Base-by-base conservation (phyloP, 1,140 invertebrate species). In the Hylaeus volcanicus region DNA sequence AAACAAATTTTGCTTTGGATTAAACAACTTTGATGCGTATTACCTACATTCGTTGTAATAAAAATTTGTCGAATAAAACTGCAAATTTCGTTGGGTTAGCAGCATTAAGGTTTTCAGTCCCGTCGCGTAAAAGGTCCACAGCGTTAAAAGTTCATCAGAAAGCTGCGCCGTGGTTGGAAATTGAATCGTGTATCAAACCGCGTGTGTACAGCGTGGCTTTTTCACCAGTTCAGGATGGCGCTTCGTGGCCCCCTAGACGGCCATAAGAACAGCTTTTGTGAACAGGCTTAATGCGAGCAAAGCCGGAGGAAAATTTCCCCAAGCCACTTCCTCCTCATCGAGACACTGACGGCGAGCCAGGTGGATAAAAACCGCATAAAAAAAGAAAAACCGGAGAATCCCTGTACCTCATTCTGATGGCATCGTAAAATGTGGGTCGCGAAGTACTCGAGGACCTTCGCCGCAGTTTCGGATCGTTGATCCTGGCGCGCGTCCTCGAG, bases 381-480 rank as follows among this genome's bases (percentile, higher is more conserved):
- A 51, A 63, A 53, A 15, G 45, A 63, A 51, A 63, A 53, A 15
- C 15, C 53, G 39, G 56, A 53, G 66, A 11, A 53, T 43, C 56
- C 45, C 39, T 3, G n/a, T 12, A 5, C 26, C 45, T 14, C 45
- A 11, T 48, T 48, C 74, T 51, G 66, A 70, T 26, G 55, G 65
- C 8, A 2, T 43, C 48, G 74, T 75, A 68, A 78, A 78, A 71
- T 63, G 41, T 70, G 66, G 4, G 14, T 53, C 56, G 75, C 58
- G 45, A 26, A 39, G 15, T 12, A n/a, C 26, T 77, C 45, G 37
- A 26, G 39, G 43, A 48, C 15, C 60, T 60, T 55, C 45, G 41
- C 48, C 14, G 65, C 43, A 15, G 37, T 58, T 70, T 70, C 75
- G 12, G 55, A 15, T 51, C 43, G 65, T 69, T 70, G 43, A 39